Evolutionary conservation across 2,113 vertebrate genomes (phyloP).

Genomic region (Scophthalmus maximus): DNA sequence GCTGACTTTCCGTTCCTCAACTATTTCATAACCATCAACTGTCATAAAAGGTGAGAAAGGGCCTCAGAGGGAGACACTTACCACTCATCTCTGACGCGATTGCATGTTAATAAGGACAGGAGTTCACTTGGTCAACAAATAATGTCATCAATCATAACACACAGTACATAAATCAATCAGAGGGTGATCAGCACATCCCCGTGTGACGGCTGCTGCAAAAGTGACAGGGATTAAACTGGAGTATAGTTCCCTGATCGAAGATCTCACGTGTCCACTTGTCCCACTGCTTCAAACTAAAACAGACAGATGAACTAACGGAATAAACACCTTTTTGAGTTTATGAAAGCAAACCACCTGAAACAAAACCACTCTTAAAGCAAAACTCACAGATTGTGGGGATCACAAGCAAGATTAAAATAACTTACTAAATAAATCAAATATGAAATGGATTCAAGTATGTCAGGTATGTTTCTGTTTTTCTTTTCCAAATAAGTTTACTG

Average conservation of each 20-base stretch:
- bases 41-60: slow-evolving; percentile 46
- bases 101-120: slow-evolving; percentile 1
- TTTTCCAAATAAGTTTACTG: too few species aligned
- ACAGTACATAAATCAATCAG: neutral
- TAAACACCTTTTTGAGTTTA: neutral
- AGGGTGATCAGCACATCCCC: neutral
- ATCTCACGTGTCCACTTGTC: neutral
- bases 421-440: too few species aligned
- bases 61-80: slow-evolving; percentile 18
- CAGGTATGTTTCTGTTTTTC: too few species aligned
- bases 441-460: too few species aligned
- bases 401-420: too few species aligned
- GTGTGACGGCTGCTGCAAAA: neutral
- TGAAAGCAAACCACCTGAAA: too few species aligned
- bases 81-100: neutral
- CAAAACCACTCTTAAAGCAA: too few species aligned
- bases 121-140: slow-evolving; percentile 15
- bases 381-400: too few species aligned
- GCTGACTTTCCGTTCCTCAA: slow-evolving; percentile 44
- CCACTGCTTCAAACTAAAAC: neutral
- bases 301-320: neutral
- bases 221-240: neutral
- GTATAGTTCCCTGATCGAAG: neutral
- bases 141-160: slow-evolving; percentile 31
- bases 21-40: slow-evolving; percentile 34